These are phyloP conservation scores for Neofelis nebulosa DNA, from an alignment of 2,113 vertebrate species.

Conservation along the genomic window DNA sequence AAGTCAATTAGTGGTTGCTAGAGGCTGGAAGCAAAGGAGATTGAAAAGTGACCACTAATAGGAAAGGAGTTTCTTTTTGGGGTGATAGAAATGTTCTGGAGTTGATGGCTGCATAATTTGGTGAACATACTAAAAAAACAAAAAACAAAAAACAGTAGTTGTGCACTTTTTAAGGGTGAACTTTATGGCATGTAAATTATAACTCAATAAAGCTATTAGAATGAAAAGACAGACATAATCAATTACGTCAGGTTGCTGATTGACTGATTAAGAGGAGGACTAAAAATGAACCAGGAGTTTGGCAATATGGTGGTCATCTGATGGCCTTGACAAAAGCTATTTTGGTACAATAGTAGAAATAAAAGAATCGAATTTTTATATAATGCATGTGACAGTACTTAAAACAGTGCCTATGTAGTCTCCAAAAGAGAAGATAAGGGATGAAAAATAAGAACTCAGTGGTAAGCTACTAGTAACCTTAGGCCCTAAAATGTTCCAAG, in stretches of 20 bases:
- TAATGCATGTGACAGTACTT: neutral
- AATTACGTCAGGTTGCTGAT: neutral
- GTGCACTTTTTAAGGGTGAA: neutral
- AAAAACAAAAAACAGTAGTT: neutral
- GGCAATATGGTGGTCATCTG: neutral
- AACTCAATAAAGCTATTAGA: constrained; percentile 9
- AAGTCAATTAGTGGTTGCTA: neutral
- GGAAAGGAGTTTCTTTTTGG: neutral
- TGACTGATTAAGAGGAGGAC: neutral
- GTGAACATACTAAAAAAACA: neutral
- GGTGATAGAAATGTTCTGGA: neutral
- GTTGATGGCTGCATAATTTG: constrained; percentile 19
- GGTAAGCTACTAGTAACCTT: neutral
- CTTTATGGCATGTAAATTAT: neutral
- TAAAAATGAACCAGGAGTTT: neutral
- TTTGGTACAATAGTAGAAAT: neutral
- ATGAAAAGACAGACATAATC: neutral
- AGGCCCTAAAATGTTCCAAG: neutral
- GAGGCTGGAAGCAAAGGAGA: neutral
- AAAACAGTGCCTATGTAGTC: neutral
- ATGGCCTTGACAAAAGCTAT: neutral
- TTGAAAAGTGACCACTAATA: neutral
- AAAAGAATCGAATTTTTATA: constrained; percentile 13
- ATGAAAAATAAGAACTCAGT: neutral
- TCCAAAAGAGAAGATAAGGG: neutral